Evolutionary conservation across 2,113 vertebrate genomes (phyloP), one percentile per base, ranked within the genome.

Genomic region (Petromus typicus): DNA sequence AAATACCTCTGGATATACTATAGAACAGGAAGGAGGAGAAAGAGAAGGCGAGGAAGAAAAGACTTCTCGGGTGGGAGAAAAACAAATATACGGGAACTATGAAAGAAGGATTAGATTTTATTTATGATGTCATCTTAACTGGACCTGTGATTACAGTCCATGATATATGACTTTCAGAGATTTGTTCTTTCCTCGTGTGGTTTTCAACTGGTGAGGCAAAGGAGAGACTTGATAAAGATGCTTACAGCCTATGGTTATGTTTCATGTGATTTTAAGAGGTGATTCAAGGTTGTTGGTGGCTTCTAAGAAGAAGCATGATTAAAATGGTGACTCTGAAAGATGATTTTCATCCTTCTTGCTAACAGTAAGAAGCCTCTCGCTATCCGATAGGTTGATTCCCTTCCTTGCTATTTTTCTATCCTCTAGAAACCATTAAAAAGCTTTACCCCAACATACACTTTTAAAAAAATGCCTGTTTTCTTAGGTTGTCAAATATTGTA

Each of bases 71-170:
- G 0, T 20, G 2, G 43, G 23, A 40, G 37, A 34, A 43, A 86
- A 73, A 73, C n/a, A 59, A 78, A 67, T 54, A 7, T 43, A 14
- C 22, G 4, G 92, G 37, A 86, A 25, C 10, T 57, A n/a, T 54
- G 61, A 84, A 75, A 71, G 43, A 2, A 73, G 48, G 6, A 18
- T 30, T 82, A 89, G 84, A 2, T 73, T 86, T 73, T 17, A 71
- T 89, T 90, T 78, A 59, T 78, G 63, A 84, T 34, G 13, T 64
- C 82, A 27, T 64, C 51, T 34, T 89, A 30, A 54, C 37, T 86
- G 61, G 64, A 57, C 45, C 45, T 88, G 48, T 91, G 89, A 92
- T 93, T 89, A 84, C 13, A 80, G 89, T 93, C 56, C 89, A 43
- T 56, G 32, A 85, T 61, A 11, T 0, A 61, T 14, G 22, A 16